phyloP scores from a whole-genome alignment of 92 coral and sea anemone species.

The Phymanthus crucifer region DNA sequence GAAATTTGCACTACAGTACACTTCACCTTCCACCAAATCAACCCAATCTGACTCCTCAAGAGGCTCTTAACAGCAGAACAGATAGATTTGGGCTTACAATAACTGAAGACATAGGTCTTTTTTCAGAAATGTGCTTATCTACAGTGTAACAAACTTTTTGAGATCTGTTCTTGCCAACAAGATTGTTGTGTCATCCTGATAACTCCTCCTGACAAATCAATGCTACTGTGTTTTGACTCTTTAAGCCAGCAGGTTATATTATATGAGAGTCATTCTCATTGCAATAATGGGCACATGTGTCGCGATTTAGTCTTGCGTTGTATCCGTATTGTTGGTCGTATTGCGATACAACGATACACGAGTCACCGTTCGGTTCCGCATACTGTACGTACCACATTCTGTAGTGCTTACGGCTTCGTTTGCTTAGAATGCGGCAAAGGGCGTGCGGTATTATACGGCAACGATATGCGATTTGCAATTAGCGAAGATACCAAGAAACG shows the following conservation, averaged over 20 bases:
- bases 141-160: constrained; percentile 6
- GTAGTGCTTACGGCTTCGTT: too few species aligned
- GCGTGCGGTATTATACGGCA: too few species aligned
- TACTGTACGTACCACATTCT: too few species aligned
- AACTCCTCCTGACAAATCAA: constrained; percentile 40
- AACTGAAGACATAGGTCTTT: constrained; percentile 25
- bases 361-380: too few species aligned
- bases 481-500: too few species aligned
- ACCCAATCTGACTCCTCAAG: constrained; percentile 39
- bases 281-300: neutral
- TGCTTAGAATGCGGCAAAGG: too few species aligned
- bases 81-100: constrained; percentile 5
- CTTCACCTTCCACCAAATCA: constrained; percentile 23
- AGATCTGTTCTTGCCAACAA: neutral
- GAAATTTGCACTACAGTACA: constrained; percentile 21
- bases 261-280: constrained; percentile 26
- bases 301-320: too few species aligned
- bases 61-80: constrained; percentile 5
- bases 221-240: constrained; percentile 20
- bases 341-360: too few species aligned
- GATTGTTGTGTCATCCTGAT: constrained; percentile 24
- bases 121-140: neutral
- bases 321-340: too few species aligned
- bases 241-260: neutral
- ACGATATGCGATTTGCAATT: too few species aligned